Percentiles rank a stretch among this genome's conserved stretches.
Conservation (phyloP, 2,113 vertebrate species). For the Diglossa brunneiventris region DNA sequence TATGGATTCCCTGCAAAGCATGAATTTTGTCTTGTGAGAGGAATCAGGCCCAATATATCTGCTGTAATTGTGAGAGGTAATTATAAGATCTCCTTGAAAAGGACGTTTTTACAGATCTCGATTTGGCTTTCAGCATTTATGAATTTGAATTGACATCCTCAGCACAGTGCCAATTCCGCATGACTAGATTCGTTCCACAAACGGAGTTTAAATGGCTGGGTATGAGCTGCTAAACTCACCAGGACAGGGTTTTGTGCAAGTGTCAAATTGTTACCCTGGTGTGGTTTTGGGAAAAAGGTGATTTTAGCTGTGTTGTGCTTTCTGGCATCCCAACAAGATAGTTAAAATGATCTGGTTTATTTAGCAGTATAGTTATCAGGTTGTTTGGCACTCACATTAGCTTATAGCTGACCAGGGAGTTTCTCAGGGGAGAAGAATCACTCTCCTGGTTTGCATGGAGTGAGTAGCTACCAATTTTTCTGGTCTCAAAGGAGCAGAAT, state of each 20-base stretch:
- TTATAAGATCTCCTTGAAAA: constrained; percentile 60
- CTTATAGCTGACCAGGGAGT: neutral
- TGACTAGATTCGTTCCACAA: constrained; percentile 43
- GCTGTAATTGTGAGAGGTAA: constrained; percentile 37
- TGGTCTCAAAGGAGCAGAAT: neutral
- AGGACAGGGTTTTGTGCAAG: neutral
- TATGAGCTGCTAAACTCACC: neutral
- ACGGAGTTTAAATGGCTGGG: neutral
- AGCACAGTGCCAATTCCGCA: constrained; percentile 47
- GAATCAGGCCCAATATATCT: constrained; percentile 8
- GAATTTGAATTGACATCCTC: constrained; percentile 61
- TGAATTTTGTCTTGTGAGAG: neutral
- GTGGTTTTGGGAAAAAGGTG: neutral
- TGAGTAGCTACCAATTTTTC: neutral
- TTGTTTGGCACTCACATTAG: neutral
- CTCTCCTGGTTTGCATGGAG: neutral
- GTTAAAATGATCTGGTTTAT: neutral
- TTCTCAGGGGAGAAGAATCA: neutral
- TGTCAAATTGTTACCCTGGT: neutral
- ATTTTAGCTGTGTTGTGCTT: neutral
- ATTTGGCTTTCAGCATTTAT: constrained; percentile 61
- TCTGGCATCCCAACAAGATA: neutral
- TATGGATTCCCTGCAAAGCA: neutral
- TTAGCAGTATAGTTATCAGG: neutral
- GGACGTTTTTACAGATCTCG: constrained; percentile 46